Base-by-base conservation (phyloP, 2,888 invertebrate genomes). In the Tyria jacobaeae region DNA sequence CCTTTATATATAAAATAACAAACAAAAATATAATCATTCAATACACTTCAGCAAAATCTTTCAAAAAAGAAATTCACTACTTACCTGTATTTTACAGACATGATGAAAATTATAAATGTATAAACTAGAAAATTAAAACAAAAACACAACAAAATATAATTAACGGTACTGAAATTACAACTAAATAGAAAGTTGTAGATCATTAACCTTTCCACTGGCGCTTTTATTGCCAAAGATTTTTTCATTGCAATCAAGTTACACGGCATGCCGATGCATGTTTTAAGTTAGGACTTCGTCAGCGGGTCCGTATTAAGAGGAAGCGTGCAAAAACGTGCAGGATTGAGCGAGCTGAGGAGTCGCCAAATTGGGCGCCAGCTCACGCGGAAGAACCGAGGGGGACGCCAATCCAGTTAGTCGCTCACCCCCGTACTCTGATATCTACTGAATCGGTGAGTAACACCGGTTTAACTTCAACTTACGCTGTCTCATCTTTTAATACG, bases 291-390 rank as follows among this genome's bases (percentile, higher is more conserved):
- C 71, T 69, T 69, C 57, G 72, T 72, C 72, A 69, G 75, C 71
- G 75, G 76, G 76, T 71, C 74, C 79, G 78, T 81, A 81, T 81
- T 79, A 82, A 81, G 77, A 84, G 83, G 84, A 85, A 84, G 86
- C 82, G 83, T 80, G 84, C 82, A 88, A 89, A 89, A 89, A 89
- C 84, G 85, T 81, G 85, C 82, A 83, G 78, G 78, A 74, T 76
- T 77, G 75, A 79, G 76, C 73, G 71, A 79, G 75, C 66, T 76
- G 83, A 83, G 85, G 73, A 78, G 76, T 68, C 78, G 83, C 85
- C 86, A 84, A 87, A 89, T 89, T 88, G 86, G 85, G 86, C 83
- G 84, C 76, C 77, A 82, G 82, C 77, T 87, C 85, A 84, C 81
- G 83, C 78, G 86, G 85, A 86, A 85, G 82, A 76, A 68, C 73